These are phyloP conservation scores for Pteropus alecto DNA, from an alignment of 2,113 vertebrate species.

Conservation along the genomic window DNA sequence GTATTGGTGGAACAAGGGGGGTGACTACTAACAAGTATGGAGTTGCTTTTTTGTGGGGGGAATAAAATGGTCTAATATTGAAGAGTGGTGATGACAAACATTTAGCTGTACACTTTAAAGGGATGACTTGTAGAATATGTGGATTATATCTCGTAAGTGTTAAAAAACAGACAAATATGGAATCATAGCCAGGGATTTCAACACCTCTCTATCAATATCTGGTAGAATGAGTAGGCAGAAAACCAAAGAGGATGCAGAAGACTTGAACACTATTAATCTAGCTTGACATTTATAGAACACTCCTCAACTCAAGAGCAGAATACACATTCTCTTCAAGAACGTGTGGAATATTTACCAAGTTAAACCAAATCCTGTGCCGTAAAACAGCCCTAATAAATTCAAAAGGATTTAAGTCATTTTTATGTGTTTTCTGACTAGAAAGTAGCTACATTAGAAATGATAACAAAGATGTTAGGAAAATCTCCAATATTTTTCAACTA, in stretches of 20 bases:
- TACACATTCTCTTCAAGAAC: background rate
- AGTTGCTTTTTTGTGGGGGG: background rate
- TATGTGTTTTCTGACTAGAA: background rate
- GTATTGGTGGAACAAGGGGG: background rate
- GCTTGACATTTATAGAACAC: background rate
- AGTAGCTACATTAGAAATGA: background rate
- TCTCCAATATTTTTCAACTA: background rate
- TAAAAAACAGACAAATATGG: background rate
- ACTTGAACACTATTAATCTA: background rate
- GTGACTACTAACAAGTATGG: background rate
- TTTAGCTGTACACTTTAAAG: background rate
- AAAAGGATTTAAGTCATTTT: background rate
- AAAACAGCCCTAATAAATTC: background rate
- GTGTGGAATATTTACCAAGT: background rate
- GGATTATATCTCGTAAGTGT: background rate
- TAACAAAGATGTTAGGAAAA: background rate
- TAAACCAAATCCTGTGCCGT: background rate
- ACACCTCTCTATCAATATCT: background rate
- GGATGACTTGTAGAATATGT: background rate
- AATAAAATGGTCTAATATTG: background rate
- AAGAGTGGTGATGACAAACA: background rate
- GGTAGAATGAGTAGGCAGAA: background rate
- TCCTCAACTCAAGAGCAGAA: background rate
- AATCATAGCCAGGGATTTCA: background rate
- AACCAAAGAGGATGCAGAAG: background rate